Evolutionary conservation across 2,113 vertebrate genomes (phyloP).

Genomic region (Microcebus griseorufus): DNA sequence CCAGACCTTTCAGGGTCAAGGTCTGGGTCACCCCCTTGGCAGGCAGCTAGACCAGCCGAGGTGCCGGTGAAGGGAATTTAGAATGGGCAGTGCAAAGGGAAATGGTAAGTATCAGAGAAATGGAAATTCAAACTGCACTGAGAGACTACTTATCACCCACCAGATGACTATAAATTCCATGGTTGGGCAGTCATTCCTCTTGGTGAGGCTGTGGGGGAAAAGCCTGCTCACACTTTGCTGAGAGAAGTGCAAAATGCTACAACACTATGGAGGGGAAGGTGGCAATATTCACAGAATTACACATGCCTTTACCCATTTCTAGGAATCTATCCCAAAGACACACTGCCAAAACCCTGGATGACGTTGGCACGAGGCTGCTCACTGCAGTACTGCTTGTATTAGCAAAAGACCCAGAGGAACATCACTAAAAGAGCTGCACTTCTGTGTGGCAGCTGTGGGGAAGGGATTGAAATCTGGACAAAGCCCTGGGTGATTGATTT

Average conservation of each 20-base stretch:
- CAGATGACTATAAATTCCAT: not conserved
- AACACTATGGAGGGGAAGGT: not conserved
- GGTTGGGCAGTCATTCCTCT: not conserved
- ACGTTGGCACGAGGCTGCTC: not conserved
- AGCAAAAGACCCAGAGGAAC: not conserved
- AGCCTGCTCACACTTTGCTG: not conserved
- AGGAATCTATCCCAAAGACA: constrained; percentile 36
- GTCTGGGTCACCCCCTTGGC: not conserved
- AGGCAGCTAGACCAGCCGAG: not conserved
- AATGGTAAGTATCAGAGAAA: not conserved
- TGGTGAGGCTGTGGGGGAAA: not conserved
- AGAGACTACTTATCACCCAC: not conserved
- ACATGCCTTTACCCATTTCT: not conserved
- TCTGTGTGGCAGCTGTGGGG: not conserved
- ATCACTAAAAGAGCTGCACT: not conserved
- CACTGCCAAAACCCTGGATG: constrained; percentile 1
- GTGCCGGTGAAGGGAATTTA: not conserved
- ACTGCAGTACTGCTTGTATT: not conserved
- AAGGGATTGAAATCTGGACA: not conserved
- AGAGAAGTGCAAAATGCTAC: not conserved
- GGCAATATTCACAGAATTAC: constrained; percentile 10
- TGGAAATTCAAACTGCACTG: not conserved
- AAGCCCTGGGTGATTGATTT: constrained; percentile 23
- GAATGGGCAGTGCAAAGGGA: not conserved
- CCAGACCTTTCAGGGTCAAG: not conserved